Base-by-base conservation (phyloP, 2,797 vertebrate genomes). In the Pipistrellus nathusii region DNA sequence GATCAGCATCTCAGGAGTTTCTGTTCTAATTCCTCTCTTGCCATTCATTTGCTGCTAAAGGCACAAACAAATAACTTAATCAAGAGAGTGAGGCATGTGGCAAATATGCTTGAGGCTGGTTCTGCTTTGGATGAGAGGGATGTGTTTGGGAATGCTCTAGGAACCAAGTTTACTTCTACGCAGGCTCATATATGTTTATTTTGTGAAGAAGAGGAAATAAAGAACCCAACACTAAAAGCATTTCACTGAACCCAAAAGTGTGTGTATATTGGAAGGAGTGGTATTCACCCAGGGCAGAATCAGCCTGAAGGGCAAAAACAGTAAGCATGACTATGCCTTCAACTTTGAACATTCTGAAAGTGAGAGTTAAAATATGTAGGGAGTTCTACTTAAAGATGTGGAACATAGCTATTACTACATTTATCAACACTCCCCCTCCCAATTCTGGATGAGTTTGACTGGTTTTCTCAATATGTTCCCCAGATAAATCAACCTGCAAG, bases 21-120 rank as follows among this genome's bases (percentile, higher is more conserved):
- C 83, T 57, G 41, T 95, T 88, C 73, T 85, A 83, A 86, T 91
- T 23, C 27, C 17, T 64, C 57, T 90, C 44, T 35, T 78, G 48
- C 30, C 53, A 91, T n/a, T 46, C 66, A 44, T 82, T 32, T 77
- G 86, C 77, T 77, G 80, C n/a, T 85, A 82, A 78, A 75, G 14
- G 14, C 78, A 92, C 53, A 87, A 91, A 71, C 44, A 95, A 91
- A 21, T 27, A 25, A 78, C 12, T 92, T 30, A 88, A 72, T 30
- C 25, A 66, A 11, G 69, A 88, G 46, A 66, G 46, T 62, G 78
- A 84, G 10, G 41, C 30, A 23, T 80, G 86, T 76, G 62, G 13
- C 51, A 82, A 91, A 75, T 76, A 71, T 23, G 8, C 73, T 6
- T 68, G 57, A 85, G 48, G 30, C 21, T 82, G 23, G 4, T 73